Conservation (phyloP, 2,888 invertebrate species). For the Choristoneura rosaceana region DNA sequence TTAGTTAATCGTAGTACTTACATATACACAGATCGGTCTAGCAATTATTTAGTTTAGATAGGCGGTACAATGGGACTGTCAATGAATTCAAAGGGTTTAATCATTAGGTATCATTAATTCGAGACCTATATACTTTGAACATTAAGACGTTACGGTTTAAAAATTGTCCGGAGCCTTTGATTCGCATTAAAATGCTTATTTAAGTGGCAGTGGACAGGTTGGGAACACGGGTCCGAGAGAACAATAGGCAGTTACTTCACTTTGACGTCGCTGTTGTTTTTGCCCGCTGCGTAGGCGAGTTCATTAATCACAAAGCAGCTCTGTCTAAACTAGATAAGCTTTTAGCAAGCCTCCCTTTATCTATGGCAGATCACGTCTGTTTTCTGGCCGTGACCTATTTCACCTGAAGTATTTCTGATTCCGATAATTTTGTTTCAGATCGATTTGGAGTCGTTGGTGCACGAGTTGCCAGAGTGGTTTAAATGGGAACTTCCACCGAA, state of each 20-base stretch:
- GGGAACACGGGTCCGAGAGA: constrained; percentile 56
- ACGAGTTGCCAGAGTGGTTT: constrained; percentile 77
- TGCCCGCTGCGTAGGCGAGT: constrained; percentile 69
- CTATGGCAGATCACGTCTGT: constrained; percentile 55
- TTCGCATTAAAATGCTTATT: constrained; percentile 47
- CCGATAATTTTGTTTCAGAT: constrained; percentile 63
- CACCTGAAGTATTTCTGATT: constrained; percentile 34
- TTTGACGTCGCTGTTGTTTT: constrained; percentile 75
- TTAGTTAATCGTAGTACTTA: no score
- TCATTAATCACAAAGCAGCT: constrained; percentile 80
- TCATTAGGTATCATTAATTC: background rate
- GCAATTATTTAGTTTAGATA: no score
- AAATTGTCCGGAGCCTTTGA: constrained; percentile 13
- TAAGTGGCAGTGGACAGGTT: constrained; percentile 52
- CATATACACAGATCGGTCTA: no score
- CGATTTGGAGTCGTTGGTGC: constrained; percentile 73
- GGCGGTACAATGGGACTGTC: no score
- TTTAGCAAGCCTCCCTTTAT: constrained; percentile 64
- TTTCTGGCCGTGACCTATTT: constrained; percentile 47
- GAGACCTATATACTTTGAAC: background rate
- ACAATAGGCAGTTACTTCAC: constrained; percentile 69
- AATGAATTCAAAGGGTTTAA: no score
- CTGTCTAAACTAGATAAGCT: constrained; percentile 69
- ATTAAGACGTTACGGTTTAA: background rate
- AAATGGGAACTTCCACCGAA: constrained; percentile 80